Conservation (phyloP, 2,113 vertebrate genomes). For the Corythoichthys haematopterus region DNA sequence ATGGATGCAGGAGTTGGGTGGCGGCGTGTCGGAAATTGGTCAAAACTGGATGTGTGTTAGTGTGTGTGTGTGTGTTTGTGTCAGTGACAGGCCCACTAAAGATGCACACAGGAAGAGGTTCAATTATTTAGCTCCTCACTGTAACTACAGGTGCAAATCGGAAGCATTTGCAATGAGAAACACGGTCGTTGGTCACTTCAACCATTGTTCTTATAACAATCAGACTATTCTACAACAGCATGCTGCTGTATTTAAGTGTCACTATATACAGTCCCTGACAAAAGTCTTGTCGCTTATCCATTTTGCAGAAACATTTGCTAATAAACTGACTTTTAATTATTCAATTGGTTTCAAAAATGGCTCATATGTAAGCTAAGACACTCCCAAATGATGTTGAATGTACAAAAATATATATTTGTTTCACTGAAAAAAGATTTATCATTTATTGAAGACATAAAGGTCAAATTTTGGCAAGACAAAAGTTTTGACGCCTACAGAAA, state of each 20-base stretch:
- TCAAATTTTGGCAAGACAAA: too few species aligned
- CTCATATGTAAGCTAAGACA: too few species aligned
- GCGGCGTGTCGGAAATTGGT: slow-evolving; percentile 20
- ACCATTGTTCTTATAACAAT: not conserved
- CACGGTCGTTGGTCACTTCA: not conserved
- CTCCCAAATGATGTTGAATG: too few species aligned
- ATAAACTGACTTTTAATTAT: too few species aligned
- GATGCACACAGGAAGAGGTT: slow-evolving; percentile 13
- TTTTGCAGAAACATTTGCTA: too few species aligned
- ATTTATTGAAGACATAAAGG: too few species aligned
- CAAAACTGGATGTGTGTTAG: slow-evolving; percentile 7
- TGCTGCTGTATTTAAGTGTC: not conserved
- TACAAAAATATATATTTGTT: too few species aligned
- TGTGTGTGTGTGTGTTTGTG: slow-evolving; percentile 6
- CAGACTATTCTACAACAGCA: not conserved
- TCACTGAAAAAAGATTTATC: too few species aligned
- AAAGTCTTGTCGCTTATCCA: too few species aligned
- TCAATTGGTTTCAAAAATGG: too few species aligned
- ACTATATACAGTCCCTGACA: not conserved
- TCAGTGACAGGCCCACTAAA: slow-evolving; percentile 32
- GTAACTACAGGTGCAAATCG: slow-evolving; percentile 19
- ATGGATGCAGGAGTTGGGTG: slow-evolving; percentile 13
- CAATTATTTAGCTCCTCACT: slow-evolving; percentile 50
- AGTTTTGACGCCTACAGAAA: too few species aligned
- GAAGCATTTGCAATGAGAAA: not conserved